Base-by-base conservation (phyloP, 37 sponge, comb jelly and placozoan genomes). In the Diacarnus erythraeanus region DNA sequence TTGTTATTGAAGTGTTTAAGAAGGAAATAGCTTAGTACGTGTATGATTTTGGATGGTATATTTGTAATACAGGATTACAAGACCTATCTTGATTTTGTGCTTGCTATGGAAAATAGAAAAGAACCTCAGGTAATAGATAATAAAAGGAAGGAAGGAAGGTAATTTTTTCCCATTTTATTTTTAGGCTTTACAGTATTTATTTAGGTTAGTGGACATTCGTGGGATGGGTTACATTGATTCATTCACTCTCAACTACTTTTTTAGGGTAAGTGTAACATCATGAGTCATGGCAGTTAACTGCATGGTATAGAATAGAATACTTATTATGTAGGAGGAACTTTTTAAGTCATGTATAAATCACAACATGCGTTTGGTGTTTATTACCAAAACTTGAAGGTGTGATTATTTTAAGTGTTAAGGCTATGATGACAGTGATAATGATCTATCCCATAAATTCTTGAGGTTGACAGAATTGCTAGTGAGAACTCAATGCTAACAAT, bases 41-140 rank as follows among this genome's bases (percentile, higher is more conserved):
- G 12, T 47, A 47, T 47, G 51, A 47, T 47, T 47, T 12, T 47
- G 51, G 12, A 15, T 12, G 6, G 51, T 15, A 47, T 47, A 47
- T 47, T 6, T 47, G 12, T 47, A 47, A 47, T 81, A 27, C 38
- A 88, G 93, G 99, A 98, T 61, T 98, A 98, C 81, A 98, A 95
- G 77, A 91, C 96, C 1, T 98, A 98, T 65, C 88, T 98, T 2
- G 99, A 98, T 69, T 98, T 98, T 89, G 94, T 98, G 37, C 72
- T 98, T 30, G 99, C 99, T 3, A 91, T 98, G 92, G 99, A 98
- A 72, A 90, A 98, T 80, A 77, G 86, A 31, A 88, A 87, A 26
- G 93, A 95, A 59, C 87, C 97, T 3, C 98, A 96, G 57, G 88
- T 64, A 63, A 30, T n/a, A n/a, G n/a, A n/a, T n/a, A n/a, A n/a